Percentiles rank a stretch among this genome's conserved stretches.
Conservation (phyloP, 2,888 invertebrate genomes). For the Drosophila mulleri region DNA sequence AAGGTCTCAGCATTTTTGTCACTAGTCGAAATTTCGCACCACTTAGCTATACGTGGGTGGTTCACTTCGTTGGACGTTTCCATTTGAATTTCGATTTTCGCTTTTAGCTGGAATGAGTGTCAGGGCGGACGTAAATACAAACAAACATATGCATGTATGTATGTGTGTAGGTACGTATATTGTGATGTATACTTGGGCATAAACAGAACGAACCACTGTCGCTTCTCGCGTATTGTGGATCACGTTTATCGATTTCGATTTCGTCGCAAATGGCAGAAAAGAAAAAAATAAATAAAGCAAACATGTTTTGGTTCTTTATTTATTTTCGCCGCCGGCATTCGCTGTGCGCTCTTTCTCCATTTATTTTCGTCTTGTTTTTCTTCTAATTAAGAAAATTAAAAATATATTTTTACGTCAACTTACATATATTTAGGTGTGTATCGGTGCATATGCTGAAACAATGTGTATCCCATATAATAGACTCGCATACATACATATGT, state of each 20-base stretch:
- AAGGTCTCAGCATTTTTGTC: slow-evolving; percentile 41
- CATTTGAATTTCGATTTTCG: slow-evolving; percentile 48
- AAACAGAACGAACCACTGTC: slow-evolving; percentile 27
- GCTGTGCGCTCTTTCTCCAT: slow-evolving; percentile 39
- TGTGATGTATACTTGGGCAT: not conserved
- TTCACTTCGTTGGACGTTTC: slow-evolving; percentile 35
- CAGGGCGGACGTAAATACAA: not conserved
- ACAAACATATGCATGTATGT: not conserved
- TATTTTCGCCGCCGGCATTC: slow-evolving; percentile 33
- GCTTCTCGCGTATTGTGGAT: slow-evolving; percentile 49
- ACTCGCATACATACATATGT: not conserved
- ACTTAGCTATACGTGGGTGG: slow-evolving; percentile 42
- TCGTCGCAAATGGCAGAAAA: slow-evolving; percentile 31
- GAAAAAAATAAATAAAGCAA: not conserved
- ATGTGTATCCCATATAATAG: slow-evolving; percentile 23
- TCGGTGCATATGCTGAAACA: slow-evolving; percentile 17
- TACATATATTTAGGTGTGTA: slow-evolving; percentile 16
- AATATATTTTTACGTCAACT: slow-evolving; percentile 49
- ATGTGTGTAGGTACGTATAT: no score
- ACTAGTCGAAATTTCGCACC: slow-evolving; percentile 45
- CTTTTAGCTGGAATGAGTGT: slow-evolving; percentile 33
- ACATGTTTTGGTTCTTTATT: slow-evolving; percentile 32
- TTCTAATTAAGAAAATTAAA: slow-evolving; percentile 76
- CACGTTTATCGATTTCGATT: slow-evolving; percentile 71
- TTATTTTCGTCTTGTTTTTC: slow-evolving; percentile 40